phyloP scores from a whole-genome alignment of 2,888 invertebrate species.

The Drosophila stalkeri region DNA sequence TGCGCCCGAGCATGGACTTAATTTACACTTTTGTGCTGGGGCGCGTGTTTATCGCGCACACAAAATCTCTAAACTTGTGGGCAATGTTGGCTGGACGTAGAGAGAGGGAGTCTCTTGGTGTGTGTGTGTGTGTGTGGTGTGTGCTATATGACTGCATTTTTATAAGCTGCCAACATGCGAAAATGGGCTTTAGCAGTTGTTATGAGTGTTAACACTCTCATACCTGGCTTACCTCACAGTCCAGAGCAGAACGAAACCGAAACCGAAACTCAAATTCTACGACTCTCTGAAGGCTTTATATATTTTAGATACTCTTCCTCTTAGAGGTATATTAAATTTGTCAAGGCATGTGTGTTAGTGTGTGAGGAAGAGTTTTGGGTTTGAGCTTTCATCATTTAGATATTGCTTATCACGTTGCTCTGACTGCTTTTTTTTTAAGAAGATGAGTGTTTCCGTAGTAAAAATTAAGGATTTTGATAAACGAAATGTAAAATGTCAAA shows the following conservation, averaged over 20 bases:
- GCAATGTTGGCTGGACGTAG: not conserved
- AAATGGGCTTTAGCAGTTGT: conserved; percentile 82
- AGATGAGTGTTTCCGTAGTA: no score
- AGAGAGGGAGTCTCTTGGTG: conserved; percentile 15
- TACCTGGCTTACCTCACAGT: conserved; percentile 54
- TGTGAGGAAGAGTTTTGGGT: not conserved
- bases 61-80: conserved; percentile 74
- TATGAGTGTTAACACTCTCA: conserved; percentile 81
- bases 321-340: not conserved
- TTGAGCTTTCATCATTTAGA: no score
- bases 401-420: not conserved
- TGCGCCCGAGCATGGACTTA: conserved; percentile 67
- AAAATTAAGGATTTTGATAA: no score
- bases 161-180: conserved; percentile 84
- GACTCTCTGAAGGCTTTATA: not conserved
- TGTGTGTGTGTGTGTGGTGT: not conserved
- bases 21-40: conserved; percentile 81
- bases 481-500: no score
- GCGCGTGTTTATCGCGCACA: conserved; percentile 81
- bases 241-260: conserved; percentile 37
- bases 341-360: not conserved
- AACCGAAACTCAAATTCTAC: conserved; percentile 44
- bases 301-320: conserved; percentile 10
- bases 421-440: not conserved
- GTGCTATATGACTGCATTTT: conserved; percentile 74